A percentile compares a stretch with the other conserved stretches of the same genome.
phyloP scores from a whole-genome alignment of 2,797 vertebrate species.

The Cryptoblepharus egeriae region DNA sequence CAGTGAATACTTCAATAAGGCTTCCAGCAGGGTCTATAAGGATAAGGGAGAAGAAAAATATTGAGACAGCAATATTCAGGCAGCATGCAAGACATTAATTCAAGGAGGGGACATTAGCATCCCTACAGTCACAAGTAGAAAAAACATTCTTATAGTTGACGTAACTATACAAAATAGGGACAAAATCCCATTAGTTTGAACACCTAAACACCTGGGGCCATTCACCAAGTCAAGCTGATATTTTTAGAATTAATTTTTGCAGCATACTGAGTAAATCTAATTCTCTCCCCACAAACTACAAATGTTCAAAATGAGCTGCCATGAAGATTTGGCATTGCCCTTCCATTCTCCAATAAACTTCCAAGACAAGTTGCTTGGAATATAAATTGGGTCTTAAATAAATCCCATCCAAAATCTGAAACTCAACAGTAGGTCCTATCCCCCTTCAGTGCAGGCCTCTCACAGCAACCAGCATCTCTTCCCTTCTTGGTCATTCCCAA shows the following conservation, averaged over 20 bases:
- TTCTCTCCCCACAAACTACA: neutral
- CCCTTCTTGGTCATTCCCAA: too few relatives aligned
- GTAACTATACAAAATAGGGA: neutral
- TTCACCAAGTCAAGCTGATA: conserved; percentile 7
- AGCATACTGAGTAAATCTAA: neutral
- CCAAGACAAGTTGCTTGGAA: too few relatives aligned
- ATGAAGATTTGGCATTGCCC: neutral
- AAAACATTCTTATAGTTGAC: neutral
- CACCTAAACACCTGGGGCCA: neutral
- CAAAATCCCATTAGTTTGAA: neutral
- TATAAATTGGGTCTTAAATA: too few relatives aligned
- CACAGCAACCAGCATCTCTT: too few relatives aligned
- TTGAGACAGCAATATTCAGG: too few relatives aligned
- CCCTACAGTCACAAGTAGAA: neutral
- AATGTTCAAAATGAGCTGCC: neutral
- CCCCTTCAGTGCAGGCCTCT: too few relatives aligned
- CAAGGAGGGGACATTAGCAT: neutral
- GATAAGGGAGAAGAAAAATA: neutral
- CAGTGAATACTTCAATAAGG: neutral
- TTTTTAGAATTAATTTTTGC: conserved; percentile 5
- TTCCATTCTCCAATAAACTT: too few relatives aligned
- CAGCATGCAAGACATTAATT: neutral
- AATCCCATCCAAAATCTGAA: too few relatives aligned
- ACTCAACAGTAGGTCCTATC: too few relatives aligned
- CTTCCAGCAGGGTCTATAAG: neutral